These are phyloP conservation scores for Xiphias gladius DNA, from an alignment of 2,113 vertebrate genomes.

Conservation along the genomic window DNA sequence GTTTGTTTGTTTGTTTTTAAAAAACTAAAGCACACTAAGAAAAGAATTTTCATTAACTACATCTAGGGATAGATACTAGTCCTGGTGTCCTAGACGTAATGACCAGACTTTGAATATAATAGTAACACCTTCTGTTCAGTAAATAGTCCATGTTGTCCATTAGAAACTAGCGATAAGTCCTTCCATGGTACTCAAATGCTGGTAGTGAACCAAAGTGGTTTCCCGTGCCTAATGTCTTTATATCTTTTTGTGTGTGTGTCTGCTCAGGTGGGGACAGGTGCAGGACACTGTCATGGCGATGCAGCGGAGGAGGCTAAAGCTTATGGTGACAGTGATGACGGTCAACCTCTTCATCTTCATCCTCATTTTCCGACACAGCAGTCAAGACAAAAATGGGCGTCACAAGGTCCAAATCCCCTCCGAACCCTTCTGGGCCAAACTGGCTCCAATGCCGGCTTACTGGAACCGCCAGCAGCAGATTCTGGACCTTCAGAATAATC, in stretches of 20 bases:
- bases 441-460: slow-evolving; percentile 72
- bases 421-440: slow-evolving; percentile 80
- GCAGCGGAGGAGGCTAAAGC: slow-evolving; percentile 75
- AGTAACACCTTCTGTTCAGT: too few species aligned
- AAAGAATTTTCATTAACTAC: too few species aligned
- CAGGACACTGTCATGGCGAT: slow-evolving; percentile 74
- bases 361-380: slow-evolving; percentile 72
- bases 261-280: slow-evolving; percentile 63
- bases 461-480: slow-evolving; percentile 89
- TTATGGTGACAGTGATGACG: slow-evolving; percentile 77
- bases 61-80: too few species aligned
- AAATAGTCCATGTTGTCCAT: not conserved
- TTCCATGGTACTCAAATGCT: not conserved
- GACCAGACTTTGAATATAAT: too few species aligned
- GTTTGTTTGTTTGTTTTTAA: too few species aligned
- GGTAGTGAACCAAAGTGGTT: not conserved
- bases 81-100: too few species aligned
- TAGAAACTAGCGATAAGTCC: not conserved
- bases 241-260: not conserved
- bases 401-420: slow-evolving; percentile 68
- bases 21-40: too few species aligned
- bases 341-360: slow-evolving; percentile 85
- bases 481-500: slow-evolving; percentile 78
- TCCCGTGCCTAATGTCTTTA: not conserved
- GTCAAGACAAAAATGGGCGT: slow-evolving; percentile 63